Evolutionary conservation across 1,140 invertebrate genomes (phyloP), one percentile per base, ranked within the genome.

Genomic region (Pteromalus puparum): DNA sequence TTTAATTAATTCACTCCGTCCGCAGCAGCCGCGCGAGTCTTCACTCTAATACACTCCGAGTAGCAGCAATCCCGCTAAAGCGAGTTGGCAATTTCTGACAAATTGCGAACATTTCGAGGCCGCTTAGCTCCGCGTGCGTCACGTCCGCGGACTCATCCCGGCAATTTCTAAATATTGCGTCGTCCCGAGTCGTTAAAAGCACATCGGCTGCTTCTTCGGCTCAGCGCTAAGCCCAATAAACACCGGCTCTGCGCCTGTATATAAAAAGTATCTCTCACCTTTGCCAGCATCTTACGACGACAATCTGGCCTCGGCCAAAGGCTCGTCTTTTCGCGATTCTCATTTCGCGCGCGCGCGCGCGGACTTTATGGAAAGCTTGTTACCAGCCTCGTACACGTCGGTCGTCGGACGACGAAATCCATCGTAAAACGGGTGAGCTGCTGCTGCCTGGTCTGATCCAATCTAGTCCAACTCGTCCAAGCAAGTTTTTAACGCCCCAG

Each of bases 381-480:
- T 75, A 75, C 73, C 34, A 21, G 42, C n/a, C 26, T 38, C 21
- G 28, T 34, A 28, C 24, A n/a, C n/a, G n/a, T n/a, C n/a, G n/a
- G n/a, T n/a, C n/a, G 72, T 74, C 72, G 72, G 15, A 24, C 10
- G 38, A 7, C 7, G 38, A 61, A 77, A 77, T 76, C 18, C 42
- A 48, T 65, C 48, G 75, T 61, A 61, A 77, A 77, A 61, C 75
- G 21, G 26, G 48, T 21, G 53, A 42, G 38, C 34, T 34, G 34
- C 34, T 9, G 38, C 38, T 9, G 30, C 67, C 9, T 30, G 9
- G 4, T 9, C 28, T 77, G 48, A 77, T 77, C 75, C 75, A 61
- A 77, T 77, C 75, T 61, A 76, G 74, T 24, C 42, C 30, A 48
- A 76, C 75, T 53, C 28, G 24, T 78, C 21, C 77, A 26, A 30